Evolutionary conservation across 2,113 vertebrate species (phyloP).

Genomic region (Paralichthys olivaceus): DNA sequence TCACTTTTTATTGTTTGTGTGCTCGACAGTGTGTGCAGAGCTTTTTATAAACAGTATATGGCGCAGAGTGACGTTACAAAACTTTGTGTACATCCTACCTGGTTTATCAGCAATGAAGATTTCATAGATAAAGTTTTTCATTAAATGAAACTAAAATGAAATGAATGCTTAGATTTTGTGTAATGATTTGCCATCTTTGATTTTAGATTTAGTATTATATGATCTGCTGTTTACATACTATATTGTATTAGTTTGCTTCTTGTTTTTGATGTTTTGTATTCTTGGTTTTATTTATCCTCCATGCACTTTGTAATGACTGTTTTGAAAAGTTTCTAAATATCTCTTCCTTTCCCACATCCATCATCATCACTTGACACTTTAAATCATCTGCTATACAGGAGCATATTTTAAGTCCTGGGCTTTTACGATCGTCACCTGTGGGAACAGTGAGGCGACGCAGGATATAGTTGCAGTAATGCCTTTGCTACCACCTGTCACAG

Average conservation of each 20-base stretch:
- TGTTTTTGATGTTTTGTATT: too few relatives aligned
- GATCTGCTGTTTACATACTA: too few relatives aligned
- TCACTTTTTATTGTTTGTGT: too few relatives aligned
- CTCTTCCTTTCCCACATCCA: not conserved
- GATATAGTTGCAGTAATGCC: conserved; percentile 34
- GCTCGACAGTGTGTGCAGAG: too few relatives aligned
- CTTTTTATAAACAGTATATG: not conserved
- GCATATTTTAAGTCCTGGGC: not conserved
- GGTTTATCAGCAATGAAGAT: not conserved
- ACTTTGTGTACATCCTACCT: conserved; percentile 6
- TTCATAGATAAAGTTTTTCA: too few relatives aligned
- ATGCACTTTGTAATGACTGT: too few relatives aligned
- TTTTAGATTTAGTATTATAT: too few relatives aligned
- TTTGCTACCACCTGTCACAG: conserved; percentile 65
- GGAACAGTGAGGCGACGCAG: conserved; percentile 23
- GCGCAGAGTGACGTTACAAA: not conserved
- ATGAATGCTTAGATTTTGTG: too few relatives aligned
- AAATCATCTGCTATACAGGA: conserved; percentile 5
- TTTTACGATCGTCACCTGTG: conserved; percentile 21
- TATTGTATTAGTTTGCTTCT: too few relatives aligned
- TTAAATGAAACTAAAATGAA: too few relatives aligned
- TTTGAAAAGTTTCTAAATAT: too few relatives aligned
- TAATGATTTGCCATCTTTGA: not conserved
- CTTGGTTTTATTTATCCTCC: too few relatives aligned
- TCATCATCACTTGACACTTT: conserved; percentile 11